Evolutionary conservation across 2,888 invertebrate genomes (phyloP).

Genomic region (Diaperis boleti): DNA sequence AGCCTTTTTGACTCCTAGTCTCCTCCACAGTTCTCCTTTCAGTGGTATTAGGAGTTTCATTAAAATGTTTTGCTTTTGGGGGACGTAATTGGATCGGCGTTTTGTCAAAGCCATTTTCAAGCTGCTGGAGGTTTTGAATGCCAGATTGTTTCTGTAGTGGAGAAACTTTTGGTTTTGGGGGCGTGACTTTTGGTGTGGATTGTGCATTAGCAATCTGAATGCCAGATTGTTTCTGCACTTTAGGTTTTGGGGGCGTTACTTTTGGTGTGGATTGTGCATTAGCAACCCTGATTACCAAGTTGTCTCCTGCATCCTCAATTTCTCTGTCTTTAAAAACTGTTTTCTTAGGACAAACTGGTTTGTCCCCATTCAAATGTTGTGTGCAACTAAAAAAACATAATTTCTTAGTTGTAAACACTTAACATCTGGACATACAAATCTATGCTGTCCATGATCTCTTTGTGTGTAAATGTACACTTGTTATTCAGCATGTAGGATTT

Average conservation of each 20-base stretch:
- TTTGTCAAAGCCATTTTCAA: no score
- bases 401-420: background rate
- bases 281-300: background rate
- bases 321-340: background rate
- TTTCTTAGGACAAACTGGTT: background rate
- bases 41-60: no score
- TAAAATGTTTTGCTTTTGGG: no score
- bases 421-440: conserved; percentile 13
- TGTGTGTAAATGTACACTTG: conserved; percentile 13
- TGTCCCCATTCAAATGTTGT: background rate
- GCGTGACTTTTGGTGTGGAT: background rate
- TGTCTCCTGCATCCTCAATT: background rate
- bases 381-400: conserved; percentile 17
- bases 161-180: no score
- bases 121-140: no score
- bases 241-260: background rate
- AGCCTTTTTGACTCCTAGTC: no score
- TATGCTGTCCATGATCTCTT: conserved; percentile 19
- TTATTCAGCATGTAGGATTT: conserved; percentile 22
- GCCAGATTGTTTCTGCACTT: no score
- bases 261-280: background rate
- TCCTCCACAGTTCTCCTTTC: no score
- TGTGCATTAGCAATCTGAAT: no score
- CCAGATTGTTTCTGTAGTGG: no score
- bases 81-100: no score